Conservation (phyloP, 2,113 vertebrate genomes). For the Leptodactylus fuscus region DNA sequence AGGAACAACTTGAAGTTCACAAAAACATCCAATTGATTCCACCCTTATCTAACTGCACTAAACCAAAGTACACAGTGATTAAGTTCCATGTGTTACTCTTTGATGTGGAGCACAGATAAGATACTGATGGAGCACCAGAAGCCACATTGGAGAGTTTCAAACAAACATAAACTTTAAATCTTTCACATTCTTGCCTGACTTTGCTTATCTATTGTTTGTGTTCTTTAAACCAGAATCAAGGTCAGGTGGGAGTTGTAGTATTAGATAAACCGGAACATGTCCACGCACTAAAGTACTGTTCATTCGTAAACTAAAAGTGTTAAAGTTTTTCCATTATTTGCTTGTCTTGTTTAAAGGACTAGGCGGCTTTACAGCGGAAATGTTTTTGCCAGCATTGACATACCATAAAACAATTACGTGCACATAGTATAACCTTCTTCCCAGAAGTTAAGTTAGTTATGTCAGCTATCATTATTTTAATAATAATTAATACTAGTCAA, state of each 20-base stretch:
- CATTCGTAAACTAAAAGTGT: neutral
- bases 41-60: conserved; percentile 36
- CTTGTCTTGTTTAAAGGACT: conserved; percentile 21
- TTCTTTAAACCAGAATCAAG: conserved; percentile 49
- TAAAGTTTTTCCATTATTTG: conserved; percentile 5
- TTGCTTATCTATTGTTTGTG: conserved; percentile 46
- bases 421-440: neutral
- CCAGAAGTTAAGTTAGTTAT: neutral
- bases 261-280: conserved; percentile 29
- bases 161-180: conserved; percentile 51
- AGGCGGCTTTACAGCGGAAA: neutral
- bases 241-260: conserved; percentile 50
- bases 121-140: conserved; percentile 38
- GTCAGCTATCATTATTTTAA: too few species aligned
- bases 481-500: too few species aligned
- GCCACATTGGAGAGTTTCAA: conserved; percentile 45
- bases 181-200: conserved; percentile 38
- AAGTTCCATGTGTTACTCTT: conserved; percentile 40
- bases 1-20: neutral
- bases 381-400: conserved; percentile 14
- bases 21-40: conserved; percentile 41
- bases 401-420: conserved; percentile 26
- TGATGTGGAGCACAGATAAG: conserved; percentile 44
- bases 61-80: conserved; percentile 53
- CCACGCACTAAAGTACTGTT: neutral